Conservation (phyloP, 2,888 invertebrate genomes). For the Criorhina ranunculi region DNA sequence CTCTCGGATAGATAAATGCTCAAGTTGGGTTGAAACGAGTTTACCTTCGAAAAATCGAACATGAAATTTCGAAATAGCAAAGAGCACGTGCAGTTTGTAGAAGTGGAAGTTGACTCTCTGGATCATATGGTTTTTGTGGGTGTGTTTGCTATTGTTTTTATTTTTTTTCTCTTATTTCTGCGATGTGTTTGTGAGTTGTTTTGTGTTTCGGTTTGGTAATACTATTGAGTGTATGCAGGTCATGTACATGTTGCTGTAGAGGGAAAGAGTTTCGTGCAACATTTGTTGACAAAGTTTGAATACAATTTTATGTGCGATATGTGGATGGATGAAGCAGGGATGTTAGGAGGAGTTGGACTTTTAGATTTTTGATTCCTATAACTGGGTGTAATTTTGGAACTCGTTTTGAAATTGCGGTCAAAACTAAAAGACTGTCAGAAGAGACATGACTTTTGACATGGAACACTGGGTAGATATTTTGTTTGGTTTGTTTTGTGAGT, state of each 20-base stretch:
- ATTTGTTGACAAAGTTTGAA: conserved; percentile 13
- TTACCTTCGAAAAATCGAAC: conserved; percentile 67
- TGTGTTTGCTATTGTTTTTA: conserved; percentile 61
- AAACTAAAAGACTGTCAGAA: no score
- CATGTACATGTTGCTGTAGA: conserved; percentile 60
- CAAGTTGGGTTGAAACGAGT: conserved; percentile 36
- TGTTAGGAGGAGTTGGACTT: neutral
- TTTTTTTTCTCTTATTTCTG: conserved; percentile 19
- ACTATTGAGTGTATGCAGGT: conserved; percentile 63
- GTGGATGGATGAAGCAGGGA: neutral
- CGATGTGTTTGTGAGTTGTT: neutral
- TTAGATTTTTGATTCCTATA: no score
- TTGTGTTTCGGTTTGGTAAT: conserved; percentile 49
- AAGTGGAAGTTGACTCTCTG: conserved; percentile 19
- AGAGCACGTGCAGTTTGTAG: conserved; percentile 67
- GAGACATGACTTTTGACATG: no score
- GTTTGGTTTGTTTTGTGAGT: no score
- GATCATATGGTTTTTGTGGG: conserved; percentile 70
- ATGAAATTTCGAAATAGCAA: conserved; percentile 69
- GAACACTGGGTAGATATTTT: no score
- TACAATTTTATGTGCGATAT: neutral
- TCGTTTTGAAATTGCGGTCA: no score
- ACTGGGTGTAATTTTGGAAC: no score
- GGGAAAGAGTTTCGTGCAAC: conserved; percentile 22
- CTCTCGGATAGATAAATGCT: conserved; percentile 8